Percentiles rank a stretch among this genome's conserved stretches.
phyloP scores from a whole-genome alignment of 2,797 vertebrate species.

The Coregonus sp. region DNA sequence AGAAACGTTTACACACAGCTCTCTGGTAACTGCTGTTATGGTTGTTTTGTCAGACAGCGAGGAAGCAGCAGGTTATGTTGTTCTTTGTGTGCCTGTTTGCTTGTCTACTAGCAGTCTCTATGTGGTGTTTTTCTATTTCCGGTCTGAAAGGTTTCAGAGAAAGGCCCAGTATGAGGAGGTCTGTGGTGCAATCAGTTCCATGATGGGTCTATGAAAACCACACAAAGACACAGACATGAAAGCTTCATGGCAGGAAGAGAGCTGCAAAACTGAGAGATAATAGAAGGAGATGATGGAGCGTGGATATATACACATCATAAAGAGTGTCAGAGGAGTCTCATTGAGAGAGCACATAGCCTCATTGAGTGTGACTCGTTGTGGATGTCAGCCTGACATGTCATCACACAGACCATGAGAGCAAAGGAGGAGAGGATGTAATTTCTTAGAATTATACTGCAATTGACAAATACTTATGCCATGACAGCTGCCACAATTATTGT shows the following conservation, averaged over 20 bases:
- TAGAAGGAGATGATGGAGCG: too few relatives aligned
- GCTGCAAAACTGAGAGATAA: too few relatives aligned
- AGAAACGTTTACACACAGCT: conserved; percentile 34
- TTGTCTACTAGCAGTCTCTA: neutral
- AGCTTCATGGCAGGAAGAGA: neutral
- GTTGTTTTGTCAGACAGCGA: conserved; percentile 1
- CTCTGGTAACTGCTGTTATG: neutral
- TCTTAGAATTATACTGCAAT: neutral
- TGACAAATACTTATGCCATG: neutral
- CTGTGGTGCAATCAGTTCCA: neutral
- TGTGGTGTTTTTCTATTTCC: neutral
- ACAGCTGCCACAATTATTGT: neutral
- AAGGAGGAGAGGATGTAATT: neutral
- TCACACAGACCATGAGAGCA: neutral
- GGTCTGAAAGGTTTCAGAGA: conserved; percentile 23
- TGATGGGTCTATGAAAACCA: neutral
- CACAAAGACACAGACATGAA: conserved; percentile 4
- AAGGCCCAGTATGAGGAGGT: neutral
- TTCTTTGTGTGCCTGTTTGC: neutral
- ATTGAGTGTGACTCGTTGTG: neutral
- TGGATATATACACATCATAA: neutral
- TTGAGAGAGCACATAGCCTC: neutral
- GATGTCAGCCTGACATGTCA: neutral
- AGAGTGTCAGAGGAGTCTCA: neutral
- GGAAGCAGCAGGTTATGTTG: neutral